Evolutionary conservation across 2,797 vertebrate genomes (phyloP), one percentile per base, ranked within the genome.

Genomic region (Chelonia mydas): DNA sequence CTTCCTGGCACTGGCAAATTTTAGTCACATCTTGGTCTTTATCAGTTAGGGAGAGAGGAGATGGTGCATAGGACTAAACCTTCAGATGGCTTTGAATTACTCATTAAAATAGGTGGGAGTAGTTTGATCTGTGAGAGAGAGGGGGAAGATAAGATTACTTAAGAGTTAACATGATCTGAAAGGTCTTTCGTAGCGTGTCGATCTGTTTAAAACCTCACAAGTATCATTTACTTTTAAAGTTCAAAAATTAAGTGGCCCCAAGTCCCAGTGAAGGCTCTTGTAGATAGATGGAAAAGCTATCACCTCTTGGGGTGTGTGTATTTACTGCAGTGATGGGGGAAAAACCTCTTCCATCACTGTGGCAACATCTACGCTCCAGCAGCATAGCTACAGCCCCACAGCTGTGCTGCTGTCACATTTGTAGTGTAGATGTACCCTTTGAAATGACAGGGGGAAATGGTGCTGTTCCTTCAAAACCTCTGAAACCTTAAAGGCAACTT

Each of bases 1-100:
- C 78, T 81, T 85, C 91, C 87, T 80, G 74, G n/a, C 91, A 89
- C 86, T 41, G 65, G 78, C 68, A 68, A 65, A 85, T 55, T 89
- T 92, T 85, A 92, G 91, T 89, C 91, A 92, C 49, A 50, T 49
- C 45, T 33, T 27, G 5, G 72, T 21, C 65, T 65, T 47, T 61
- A 25, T 88, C 82, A 21, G 37, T 33, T 53, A 55, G 23, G 41
- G 41, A 13, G 87, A n/a, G 41, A 31, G 57, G 47, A 77, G 10
- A 50, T 53, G 49, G n/a, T 65, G 50, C 41, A 37, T 25, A 23
- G 28, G 61, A n/a, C 33, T n/a, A 57, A 28, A 57, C 55, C 13
- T 65, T n/a, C 33, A 27, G 45, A 45, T 33, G 33, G 55, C 53
- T 59, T 61, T 37, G 45, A 15, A n/a, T 45, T 37, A 59, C 41